These are phyloP conservation scores for Halisarca cf. caerulea DNA, from an alignment of 37 sponge, comb jelly and placozoan species.

Conservation along the genomic window DNA sequence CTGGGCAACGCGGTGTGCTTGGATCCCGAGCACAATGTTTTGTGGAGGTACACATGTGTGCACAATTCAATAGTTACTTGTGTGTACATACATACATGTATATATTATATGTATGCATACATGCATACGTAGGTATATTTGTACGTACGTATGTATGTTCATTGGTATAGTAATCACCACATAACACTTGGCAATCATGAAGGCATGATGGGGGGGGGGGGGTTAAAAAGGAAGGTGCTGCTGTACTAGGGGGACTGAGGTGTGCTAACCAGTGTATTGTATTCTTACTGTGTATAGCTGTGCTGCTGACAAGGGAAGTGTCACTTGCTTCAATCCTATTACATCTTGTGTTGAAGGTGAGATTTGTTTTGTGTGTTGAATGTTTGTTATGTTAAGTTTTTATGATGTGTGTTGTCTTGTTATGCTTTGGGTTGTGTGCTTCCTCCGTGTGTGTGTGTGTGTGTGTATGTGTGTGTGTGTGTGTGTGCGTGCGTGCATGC, in stretches of 20 bases:
- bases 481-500: too few relatives aligned
- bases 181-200: too few relatives aligned
- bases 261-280: too few relatives aligned
- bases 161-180: background rate
- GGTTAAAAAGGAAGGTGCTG: too few relatives aligned
- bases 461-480: background rate
- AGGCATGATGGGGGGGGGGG: too few relatives aligned
- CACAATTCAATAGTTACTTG: too few relatives aligned
- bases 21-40: conserved; percentile 75
- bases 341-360: conserved; percentile 65
- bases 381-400: too few relatives aligned
- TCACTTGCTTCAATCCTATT: conserved; percentile 75
- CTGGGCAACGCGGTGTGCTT: conserved; percentile 46
- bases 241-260: too few relatives aligned
- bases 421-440: background rate
- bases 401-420: too few relatives aligned
- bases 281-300: too few relatives aligned
- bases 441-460: background rate
- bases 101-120: too few relatives aligned
- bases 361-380: too few relatives aligned
- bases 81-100: conserved; percentile 8
- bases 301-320: conserved; percentile 4
- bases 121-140: background rate
- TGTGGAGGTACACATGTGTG: conserved; percentile 86
- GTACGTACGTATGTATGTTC: background rate